phyloP scores from a whole-genome alignment of 2,888 invertebrate species.

The Labia minor region DNA sequence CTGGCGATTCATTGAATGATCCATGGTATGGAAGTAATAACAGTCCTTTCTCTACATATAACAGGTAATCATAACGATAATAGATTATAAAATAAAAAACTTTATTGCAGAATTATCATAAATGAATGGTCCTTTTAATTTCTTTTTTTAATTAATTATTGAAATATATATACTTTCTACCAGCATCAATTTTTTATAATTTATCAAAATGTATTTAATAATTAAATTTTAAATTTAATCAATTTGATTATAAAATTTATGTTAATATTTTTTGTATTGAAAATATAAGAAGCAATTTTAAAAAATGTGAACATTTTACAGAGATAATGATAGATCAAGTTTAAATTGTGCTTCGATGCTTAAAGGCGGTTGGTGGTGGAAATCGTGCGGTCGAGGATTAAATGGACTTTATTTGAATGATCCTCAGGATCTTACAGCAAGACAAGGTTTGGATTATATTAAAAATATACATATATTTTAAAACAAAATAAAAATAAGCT shows the following conservation, averaged over 20 bases:
- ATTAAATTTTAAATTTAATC: no score
- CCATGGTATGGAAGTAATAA: slow-evolving; percentile 91
- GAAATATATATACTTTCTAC: background rate
- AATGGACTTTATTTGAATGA: slow-evolving; percentile 83
- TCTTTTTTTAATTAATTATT: background rate
- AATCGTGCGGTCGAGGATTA: slow-evolving; percentile 79
- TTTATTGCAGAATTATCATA: background rate
- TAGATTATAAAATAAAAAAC: background rate
- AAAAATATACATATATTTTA: slow-evolving; percentile 19
- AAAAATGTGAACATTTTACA: no score
- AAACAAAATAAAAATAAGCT: background rate
- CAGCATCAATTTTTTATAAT: background rate
- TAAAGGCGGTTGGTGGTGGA: slow-evolving; percentile 95
- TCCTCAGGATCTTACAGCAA: slow-evolving; percentile 77
- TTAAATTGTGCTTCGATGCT: slow-evolving; percentile 87
- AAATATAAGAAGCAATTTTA: no score
- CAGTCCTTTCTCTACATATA: slow-evolving; percentile 86
- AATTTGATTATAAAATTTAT: no score
- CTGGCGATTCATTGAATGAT: slow-evolving; percentile 83
- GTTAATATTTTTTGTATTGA: no score
- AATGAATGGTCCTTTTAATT: no score
- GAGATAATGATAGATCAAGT: slow-evolving; percentile 83
- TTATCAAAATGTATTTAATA: no score
- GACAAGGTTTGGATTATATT: slow-evolving; percentile 77
- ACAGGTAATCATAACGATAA: slow-evolving; percentile 48